These are phyloP conservation scores for Mythimna ferrago DNA, from an alignment of 2,888 invertebrate genomes.

Conservation along the genomic window DNA sequence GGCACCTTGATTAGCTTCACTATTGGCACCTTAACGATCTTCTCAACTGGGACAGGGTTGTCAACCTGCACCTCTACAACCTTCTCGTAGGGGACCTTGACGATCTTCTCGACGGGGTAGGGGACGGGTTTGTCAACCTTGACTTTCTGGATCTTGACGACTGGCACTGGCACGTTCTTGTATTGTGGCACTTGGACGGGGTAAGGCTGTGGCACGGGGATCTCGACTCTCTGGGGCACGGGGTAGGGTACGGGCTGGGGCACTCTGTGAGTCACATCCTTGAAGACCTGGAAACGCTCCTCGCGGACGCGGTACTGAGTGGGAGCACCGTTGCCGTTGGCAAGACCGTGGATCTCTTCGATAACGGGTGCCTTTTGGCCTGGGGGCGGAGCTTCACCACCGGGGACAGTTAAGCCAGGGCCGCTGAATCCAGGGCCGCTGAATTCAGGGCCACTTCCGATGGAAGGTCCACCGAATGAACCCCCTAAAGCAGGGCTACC, in stretches of 20 bases:
- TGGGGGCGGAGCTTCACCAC: constrained; percentile 74
- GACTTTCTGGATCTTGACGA: constrained; percentile 90
- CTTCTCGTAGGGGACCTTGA: constrained; percentile 90
- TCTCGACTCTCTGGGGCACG: constrained; percentile 88
- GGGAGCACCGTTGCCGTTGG: constrained; percentile 83
- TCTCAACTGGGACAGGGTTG: constrained; percentile 89
- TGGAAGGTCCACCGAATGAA: constrained; percentile 10
- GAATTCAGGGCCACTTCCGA: constrained; percentile 28
- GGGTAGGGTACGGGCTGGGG: constrained; percentile 90
- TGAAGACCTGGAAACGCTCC: constrained; percentile 83
- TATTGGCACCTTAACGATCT: constrained; percentile 88
- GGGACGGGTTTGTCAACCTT: constrained; percentile 91
- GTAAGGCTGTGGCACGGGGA: constrained; percentile 91
- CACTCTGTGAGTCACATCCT: constrained; percentile 89
- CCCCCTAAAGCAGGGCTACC: constrained; percentile 31
- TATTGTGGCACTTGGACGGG: constrained; percentile 90
- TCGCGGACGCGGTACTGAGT: constrained; percentile 84
- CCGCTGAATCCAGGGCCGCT: constrained; percentile 50
- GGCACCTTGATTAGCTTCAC: constrained; percentile 88
- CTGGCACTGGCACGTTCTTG: constrained; percentile 89
- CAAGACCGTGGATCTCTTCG: constrained; percentile 83
- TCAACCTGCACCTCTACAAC: constrained; percentile 90
- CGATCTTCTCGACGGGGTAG: constrained; percentile 91
- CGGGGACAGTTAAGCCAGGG: constrained; percentile 50
- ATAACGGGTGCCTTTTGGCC: constrained; percentile 84